A percentile compares a stretch with the other conserved stretches of the same genome.
Evolutionary conservation across 1,140 invertebrate genomes (phyloP).

Genomic region (Pantala flavescens): DNA sequence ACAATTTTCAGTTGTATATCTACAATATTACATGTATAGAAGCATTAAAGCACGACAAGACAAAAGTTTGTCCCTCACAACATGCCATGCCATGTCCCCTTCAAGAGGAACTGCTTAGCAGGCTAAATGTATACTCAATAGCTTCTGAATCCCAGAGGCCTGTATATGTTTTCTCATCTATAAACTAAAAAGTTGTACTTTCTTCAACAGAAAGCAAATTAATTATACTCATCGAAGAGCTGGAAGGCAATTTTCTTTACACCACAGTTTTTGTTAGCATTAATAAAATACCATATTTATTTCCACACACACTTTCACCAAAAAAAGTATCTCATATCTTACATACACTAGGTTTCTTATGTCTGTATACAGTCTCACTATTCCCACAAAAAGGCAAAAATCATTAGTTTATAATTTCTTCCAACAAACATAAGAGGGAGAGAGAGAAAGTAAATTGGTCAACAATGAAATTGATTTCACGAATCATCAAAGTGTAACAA

Average conservation of each 20-base stretch:
- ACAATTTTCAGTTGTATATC: conserved; percentile 8
- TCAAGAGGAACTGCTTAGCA: not conserved
- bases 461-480: not conserved
- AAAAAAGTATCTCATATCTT: not conserved
- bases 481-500: not conserved
- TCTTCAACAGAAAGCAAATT: conserved; percentile 7
- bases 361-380: conserved; percentile 4
- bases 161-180: not conserved
- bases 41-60: conserved; percentile 2
- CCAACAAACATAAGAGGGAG: not conserved
- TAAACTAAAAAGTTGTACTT: conserved; percentile 4
- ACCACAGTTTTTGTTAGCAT: not conserved
- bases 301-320: conserved; percentile 5
- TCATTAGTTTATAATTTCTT: not conserved
- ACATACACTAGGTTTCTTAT: not conserved
- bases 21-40: conserved; percentile 10
- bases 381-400: conserved; percentile 1
- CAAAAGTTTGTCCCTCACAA: conserved; percentile 3
- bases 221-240: not conserved
- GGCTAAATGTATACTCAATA: not conserved
- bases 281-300: conserved; percentile 9
- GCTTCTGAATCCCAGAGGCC: conserved; percentile 6
- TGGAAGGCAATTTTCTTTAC: not conserved
- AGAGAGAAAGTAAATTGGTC: not conserved
- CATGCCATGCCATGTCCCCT: conserved; percentile 1